A percentile compares a stretch with the other conserved stretches of the same genome.
phyloP scores from a whole-genome alignment of 2,888 invertebrate species.

The Halictus quadricinctus region DNA sequence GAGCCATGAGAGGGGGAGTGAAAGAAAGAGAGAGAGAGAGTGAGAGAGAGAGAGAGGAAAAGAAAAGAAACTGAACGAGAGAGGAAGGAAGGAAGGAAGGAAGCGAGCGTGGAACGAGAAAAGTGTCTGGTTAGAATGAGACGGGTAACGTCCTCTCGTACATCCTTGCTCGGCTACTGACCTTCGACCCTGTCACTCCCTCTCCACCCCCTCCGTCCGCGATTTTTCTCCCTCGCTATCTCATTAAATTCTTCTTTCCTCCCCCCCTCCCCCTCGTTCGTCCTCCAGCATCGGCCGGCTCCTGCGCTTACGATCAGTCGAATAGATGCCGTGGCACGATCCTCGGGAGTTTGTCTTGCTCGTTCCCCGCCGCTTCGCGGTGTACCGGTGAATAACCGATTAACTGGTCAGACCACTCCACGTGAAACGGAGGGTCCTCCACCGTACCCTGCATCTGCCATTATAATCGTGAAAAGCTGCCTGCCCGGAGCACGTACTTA shows the following conservation, averaged over 20 bases:
- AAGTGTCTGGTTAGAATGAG: neutral
- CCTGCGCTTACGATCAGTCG: conserved; percentile 60
- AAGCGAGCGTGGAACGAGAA: neutral
- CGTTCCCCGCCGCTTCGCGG: conserved; percentile 39
- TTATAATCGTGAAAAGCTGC: conserved; percentile 55
- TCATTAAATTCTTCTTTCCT: conserved; percentile 57
- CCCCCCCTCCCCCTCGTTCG: neutral
- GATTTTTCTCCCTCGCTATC: conserved; percentile 52
- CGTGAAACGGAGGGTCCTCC: conserved; percentile 48
- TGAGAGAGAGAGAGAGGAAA: neutral
- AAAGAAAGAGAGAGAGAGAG: neutral
- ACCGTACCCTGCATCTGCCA: conserved; percentile 49
- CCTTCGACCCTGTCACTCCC: conserved; percentile 67
- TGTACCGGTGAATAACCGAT: conserved; percentile 66
- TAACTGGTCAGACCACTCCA: conserved; percentile 66
- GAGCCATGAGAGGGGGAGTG: conserved; percentile 14
- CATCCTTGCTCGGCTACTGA: conserved; percentile 66
- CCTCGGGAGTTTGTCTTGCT: conserved; percentile 45
- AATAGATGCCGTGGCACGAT: conserved; percentile 61
- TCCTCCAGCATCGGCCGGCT: conserved; percentile 23
- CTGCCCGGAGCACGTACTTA: conserved; percentile 12
- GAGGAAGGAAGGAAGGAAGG: conserved; percentile 32
- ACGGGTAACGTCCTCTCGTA: conserved; percentile 43
- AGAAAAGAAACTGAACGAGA: neutral
- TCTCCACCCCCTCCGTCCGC: conserved; percentile 33